phyloP scores from a whole-genome alignment of 2,113 vertebrate genomes.

The Electrona antarctica region DNA sequence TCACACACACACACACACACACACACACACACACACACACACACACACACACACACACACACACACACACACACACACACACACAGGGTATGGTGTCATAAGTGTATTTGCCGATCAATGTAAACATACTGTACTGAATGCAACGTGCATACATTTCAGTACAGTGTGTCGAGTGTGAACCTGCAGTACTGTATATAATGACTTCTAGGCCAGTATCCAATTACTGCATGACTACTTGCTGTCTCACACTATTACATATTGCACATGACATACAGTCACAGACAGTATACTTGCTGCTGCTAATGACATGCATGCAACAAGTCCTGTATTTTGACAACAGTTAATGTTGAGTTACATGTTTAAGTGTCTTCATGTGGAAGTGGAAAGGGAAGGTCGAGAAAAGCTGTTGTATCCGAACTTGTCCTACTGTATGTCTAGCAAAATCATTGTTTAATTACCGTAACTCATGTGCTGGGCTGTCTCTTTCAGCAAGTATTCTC shows the following conservation, averaged over 20 bases:
- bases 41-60: constrained; percentile 8
- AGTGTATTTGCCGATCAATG: too few species aligned
- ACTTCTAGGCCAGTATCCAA: background rate
- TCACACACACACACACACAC: background rate
- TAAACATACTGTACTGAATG: too few species aligned
- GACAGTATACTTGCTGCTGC: too few species aligned
- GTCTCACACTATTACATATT: too few species aligned
- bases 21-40: constrained; percentile 15
- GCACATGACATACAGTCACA: too few species aligned
- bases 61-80: constrained; percentile 7
- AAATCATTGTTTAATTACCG: constrained; percentile 57
- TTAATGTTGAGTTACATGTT: too few species aligned
- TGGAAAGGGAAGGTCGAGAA: background rate
- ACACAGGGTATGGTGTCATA: background rate
- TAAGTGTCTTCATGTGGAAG: background rate
- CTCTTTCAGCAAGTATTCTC: constrained; percentile 45
- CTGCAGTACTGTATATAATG: background rate
- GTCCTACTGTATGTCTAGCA: constrained; percentile 20
- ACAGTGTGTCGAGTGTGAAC: background rate
- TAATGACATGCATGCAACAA: too few species aligned
- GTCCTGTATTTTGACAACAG: too few species aligned
- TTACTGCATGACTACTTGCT: too few species aligned
- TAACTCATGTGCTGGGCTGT: constrained; percentile 29
- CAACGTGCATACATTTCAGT: too few species aligned
- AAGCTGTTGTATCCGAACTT: background rate